Base-by-base conservation (phyloP, 2,888 invertebrate genomes). In the Halictus ligatus region DNA sequence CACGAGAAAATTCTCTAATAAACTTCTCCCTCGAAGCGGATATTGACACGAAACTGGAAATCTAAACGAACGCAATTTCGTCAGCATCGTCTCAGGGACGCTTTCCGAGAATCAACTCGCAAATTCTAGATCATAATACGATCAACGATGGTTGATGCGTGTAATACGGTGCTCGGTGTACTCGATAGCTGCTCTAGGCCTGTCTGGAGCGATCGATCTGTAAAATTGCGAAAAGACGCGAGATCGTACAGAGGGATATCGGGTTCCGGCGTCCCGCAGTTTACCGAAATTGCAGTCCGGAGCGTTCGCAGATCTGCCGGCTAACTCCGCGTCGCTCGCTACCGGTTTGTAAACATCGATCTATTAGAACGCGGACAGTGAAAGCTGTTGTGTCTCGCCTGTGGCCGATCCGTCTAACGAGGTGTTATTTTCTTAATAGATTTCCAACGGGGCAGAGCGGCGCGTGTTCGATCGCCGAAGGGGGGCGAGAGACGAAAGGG, bases 401-500 rank as follows among this genome's bases (percentile, higher is more conserved):
- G 78, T 80, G 83, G 86, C 73, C 79, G 78, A 78, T 60, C 77
- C 72, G 64, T 75, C 50, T 84, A 88, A 85, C 87, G 80, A 83
- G 78, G 67, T 78, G 86, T 89, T 83, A 89, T 88, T 89, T 89
- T 84, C 89, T 86, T 89, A 89, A 89, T 88, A 89, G 88, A 89
- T 89, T 85, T 84, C 80, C 82, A 46, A 75, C 74, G 58, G 15
- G 74, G 79, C 76, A 78, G n/a, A 48, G 35, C 46, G 40, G 60
- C 54, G n/a, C 64, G 54, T 69, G 67, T 54, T 48, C 40, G 12
- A 12, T 13, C 3, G 50, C 54, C 8, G n/a, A 35, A 10, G 8
- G 58, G 25, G 25, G 60, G n/a, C n/a, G n/a, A 25, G 60, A 29
- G 29, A 15, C 1, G 13, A 2, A 7, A 64, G 15, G 29, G 25